These are phyloP conservation scores for Raja brachyura DNA, from an alignment of 2,113 vertebrate species.

Conservation along the genomic window DNA sequence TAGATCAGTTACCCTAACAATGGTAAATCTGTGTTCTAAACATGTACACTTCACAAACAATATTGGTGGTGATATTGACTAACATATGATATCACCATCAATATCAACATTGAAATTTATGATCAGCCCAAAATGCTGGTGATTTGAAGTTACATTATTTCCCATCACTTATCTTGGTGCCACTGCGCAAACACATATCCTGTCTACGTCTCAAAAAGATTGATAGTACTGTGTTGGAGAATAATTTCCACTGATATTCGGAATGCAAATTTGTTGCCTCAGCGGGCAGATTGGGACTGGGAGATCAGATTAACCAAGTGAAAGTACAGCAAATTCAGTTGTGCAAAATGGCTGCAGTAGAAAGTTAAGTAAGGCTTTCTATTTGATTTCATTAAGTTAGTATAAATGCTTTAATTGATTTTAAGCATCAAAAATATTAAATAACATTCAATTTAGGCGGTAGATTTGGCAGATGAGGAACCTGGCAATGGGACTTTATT, in stretches of 20 bases:
- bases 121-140: not conserved
- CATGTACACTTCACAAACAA: not conserved
- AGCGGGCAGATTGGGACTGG: too few species aligned
- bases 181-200: not conserved
- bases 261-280: too few species aligned
- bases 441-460: too few species aligned
- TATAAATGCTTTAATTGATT: too few species aligned
- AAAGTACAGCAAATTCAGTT: too few species aligned
- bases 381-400: too few species aligned
- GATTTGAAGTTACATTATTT: not conserved
- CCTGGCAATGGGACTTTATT: too few species aligned
- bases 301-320: too few species aligned
- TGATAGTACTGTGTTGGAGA: not conserved
- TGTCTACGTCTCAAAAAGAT: not conserved
- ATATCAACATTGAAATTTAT: not conserved
- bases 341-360: too few species aligned
- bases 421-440: too few species aligned
- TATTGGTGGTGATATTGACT: not conserved
- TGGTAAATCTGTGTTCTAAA: not conserved
- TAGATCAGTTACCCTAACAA: not conserved
- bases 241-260: not conserved
- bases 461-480: too few species aligned
- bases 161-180: not conserved
- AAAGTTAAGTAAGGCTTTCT: too few species aligned
- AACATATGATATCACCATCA: not conserved